phyloP scores from a whole-genome alignment of 1,140 invertebrate species.

The Drosophila takahashii region DNA sequence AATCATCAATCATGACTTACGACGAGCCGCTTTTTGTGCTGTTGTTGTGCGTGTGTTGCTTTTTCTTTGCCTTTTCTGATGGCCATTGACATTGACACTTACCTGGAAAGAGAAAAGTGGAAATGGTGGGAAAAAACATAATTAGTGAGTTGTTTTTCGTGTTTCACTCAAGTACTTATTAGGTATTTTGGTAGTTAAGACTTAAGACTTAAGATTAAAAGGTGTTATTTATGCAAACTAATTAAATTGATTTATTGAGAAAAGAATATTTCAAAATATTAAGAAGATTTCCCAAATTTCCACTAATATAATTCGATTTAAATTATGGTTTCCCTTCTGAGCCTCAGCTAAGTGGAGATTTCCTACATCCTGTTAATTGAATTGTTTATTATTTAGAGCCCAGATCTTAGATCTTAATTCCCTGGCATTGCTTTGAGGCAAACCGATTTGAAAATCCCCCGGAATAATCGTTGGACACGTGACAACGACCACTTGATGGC shows the following conservation, averaged over 20 bases:
- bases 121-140: constrained; percentile 34
- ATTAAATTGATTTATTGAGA: not conserved
- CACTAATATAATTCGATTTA: not conserved
- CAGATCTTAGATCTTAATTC: not conserved
- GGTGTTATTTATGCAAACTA: not conserved
- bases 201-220: not conserved
- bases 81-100: constrained; percentile 65
- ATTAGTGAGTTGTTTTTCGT: constrained; percentile 18
- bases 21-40: constrained; percentile 52
- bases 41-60: constrained; percentile 37
- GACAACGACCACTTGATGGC: constrained; percentile 50
- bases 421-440: constrained; percentile 18
- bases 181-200: too few relatives aligned
- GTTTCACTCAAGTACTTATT: not conserved
- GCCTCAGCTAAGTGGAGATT: not conserved
- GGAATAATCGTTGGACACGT: constrained; percentile 38
- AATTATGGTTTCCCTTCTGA: not conserved
- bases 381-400: constrained; percentile 34
- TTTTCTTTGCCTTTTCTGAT: constrained; percentile 6
- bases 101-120: constrained; percentile 55
- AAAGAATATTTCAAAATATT: too few relatives aligned
- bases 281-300: not conserved
- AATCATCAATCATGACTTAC: constrained; percentile 55
- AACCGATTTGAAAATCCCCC: constrained; percentile 48
- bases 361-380: constrained; percentile 23